Evolutionary conservation across 2,888 invertebrate species (phyloP).

Genomic region (Strigamia maritima): DNA sequence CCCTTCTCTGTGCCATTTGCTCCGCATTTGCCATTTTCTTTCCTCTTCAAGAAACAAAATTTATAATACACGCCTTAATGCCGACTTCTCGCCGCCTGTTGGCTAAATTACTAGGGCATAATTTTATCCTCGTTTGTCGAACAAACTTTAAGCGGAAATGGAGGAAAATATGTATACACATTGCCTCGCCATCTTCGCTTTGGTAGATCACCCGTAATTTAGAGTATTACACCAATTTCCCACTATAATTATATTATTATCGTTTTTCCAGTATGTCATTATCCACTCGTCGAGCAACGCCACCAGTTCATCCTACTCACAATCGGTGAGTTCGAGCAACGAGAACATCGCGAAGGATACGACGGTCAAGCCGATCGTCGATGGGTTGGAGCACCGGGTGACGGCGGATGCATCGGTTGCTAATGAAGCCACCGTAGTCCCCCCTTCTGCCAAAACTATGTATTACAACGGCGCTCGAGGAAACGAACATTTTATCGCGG

Average conservation of each 20-base stretch:
- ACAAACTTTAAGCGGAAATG: neutral
- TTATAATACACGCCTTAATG: neutral
- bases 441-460: neutral
- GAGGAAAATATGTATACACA: neutral
- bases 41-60: neutral
- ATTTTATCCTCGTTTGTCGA: neutral
- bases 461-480: neutral
- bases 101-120: neutral
- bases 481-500: constrained; percentile 18
- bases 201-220: neutral
- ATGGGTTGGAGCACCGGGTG: neutral
- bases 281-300: constrained; percentile 31
- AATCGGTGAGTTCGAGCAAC: neutral
- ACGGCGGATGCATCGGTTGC: neutral
- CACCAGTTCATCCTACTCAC: neutral
- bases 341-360: neutral
- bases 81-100: neutral
- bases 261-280: constrained; percentile 21
- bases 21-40: neutral
- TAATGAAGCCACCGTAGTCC: neutral
- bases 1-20: neutral
- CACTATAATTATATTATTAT: neutral
- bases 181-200: neutral
- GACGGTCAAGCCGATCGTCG: neutral
- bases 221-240: neutral